Evolutionary conservation across 2,113 vertebrate genomes (phyloP).

Genomic region (Malurus melanocephalus): DNA sequence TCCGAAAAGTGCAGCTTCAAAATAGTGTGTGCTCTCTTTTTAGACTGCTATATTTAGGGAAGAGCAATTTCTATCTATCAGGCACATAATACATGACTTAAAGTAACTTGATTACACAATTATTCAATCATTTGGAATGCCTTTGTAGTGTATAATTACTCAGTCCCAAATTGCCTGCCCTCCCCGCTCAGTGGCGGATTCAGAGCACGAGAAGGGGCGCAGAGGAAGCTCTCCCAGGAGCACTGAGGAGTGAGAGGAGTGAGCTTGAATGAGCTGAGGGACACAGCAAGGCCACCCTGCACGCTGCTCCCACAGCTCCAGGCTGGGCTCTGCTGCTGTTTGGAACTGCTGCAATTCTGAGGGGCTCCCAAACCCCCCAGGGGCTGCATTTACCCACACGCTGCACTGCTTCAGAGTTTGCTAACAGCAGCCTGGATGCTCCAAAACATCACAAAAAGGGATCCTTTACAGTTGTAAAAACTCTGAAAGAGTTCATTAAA

Average conservation of each 20-base stretch:
- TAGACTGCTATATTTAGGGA: slow-evolving; percentile 38
- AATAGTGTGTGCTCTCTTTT: slow-evolving; percentile 12
- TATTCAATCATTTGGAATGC: slow-evolving; percentile 57
- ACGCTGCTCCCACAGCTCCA: background rate
- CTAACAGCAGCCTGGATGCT: background rate
- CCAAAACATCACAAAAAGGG: background rate
- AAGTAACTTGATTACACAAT: slow-evolving; percentile 68
- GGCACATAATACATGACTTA: slow-evolving; percentile 54
- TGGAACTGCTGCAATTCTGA: rapidly evolving
- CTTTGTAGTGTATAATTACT: slow-evolving; percentile 59
- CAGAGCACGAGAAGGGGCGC: background rate
- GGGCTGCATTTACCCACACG: rapidly evolving
- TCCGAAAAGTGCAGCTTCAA: background rate
- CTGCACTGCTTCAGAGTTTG: background rate
- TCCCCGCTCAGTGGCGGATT: background rate
- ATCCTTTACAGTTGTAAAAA: background rate
- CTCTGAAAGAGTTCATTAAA: background rate
- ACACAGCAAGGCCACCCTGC: background rate
- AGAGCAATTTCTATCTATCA: slow-evolving; percentile 54
- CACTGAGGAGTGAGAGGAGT: rapidly evolving
- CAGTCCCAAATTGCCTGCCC: background rate
- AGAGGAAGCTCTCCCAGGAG: background rate
- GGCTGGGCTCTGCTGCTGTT: background rate
- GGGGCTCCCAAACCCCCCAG: background rate
- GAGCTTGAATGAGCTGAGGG: background rate